Evolutionary conservation across 1,140 invertebrate genomes (phyloP).

Genomic region (Rhagoletis pomonella): DNA sequence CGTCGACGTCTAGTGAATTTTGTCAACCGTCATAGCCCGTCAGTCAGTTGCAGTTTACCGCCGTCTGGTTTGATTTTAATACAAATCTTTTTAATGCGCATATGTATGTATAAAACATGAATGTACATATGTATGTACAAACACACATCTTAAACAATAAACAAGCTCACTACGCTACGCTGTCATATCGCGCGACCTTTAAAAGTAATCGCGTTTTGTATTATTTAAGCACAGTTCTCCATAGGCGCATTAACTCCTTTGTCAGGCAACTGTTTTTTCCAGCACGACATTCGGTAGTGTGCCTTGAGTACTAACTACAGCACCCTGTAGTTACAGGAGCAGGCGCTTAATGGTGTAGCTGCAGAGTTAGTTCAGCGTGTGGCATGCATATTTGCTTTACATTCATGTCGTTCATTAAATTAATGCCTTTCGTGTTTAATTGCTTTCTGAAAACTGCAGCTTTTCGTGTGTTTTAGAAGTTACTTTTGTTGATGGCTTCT

Average conservation of each 20-base stretch:
- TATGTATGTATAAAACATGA: no score
- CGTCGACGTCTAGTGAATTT: background rate
- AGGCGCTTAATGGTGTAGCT: background rate
- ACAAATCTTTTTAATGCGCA: constrained; percentile 7
- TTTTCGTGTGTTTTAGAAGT: constrained; percentile 1
- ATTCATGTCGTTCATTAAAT: background rate
- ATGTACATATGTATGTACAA: background rate
- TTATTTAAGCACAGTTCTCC: background rate
- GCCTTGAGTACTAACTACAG: background rate
- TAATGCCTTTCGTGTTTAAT: background rate
- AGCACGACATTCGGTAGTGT: background rate
- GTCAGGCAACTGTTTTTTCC: background rate
- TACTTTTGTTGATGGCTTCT: background rate
- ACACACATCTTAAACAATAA: background rate
- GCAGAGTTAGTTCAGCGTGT: constrained; percentile 18
- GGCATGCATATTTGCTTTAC: constrained; percentile 26
- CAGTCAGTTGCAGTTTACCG: background rate
- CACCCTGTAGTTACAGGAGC: background rate
- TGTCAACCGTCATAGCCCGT: background rate
- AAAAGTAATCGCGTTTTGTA: background rate
- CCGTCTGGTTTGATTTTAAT: constrained; percentile 25
- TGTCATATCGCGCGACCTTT: constrained; percentile 2
- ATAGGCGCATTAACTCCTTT: background rate
- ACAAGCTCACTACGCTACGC: background rate
- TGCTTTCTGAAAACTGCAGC: background rate